Evolutionary conservation across 2,113 vertebrate genomes (phyloP).

Genomic region (Phoxinus phoxinus): DNA sequence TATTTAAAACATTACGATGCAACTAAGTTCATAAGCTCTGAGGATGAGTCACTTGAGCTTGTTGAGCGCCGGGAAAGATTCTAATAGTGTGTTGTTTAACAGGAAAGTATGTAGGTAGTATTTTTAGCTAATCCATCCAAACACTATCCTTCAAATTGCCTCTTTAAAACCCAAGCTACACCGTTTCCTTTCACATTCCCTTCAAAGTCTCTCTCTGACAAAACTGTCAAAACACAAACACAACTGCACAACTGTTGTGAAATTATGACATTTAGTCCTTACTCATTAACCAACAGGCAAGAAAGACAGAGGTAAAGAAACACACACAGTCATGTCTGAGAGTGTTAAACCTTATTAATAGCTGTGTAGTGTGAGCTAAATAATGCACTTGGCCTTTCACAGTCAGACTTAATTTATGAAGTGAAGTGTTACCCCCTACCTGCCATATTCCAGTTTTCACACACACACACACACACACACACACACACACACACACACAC

Average conservation of each 20-base stretch:
- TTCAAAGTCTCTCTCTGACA: background rate
- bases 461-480: background rate
- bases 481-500: background rate
- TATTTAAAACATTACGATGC: slow-evolving; percentile 35
- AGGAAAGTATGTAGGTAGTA: background rate
- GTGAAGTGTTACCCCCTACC: background rate
- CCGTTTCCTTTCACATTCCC: slow-evolving; percentile 6
- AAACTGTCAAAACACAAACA: slow-evolving; percentile 12
- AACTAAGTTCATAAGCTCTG: slow-evolving; percentile 14
- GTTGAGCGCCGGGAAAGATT: background rate
- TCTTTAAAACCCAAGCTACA: slow-evolving; percentile 27
- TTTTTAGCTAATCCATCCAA: slow-evolving; percentile 42
- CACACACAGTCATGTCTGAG: slow-evolving; percentile 28
- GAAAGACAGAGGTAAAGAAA: background rate
- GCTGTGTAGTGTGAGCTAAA: slow-evolving; percentile 11
- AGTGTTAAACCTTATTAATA: slow-evolving; percentile 19
- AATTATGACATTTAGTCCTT: slow-evolving; percentile 6
- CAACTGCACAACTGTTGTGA: background rate
- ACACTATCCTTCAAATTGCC: background rate
- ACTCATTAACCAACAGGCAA: slow-evolving; percentile 19
- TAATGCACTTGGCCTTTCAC: slow-evolving; percentile 26
- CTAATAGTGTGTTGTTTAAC: slow-evolving; percentile 23
- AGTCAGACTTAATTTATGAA: slow-evolving; percentile 16
- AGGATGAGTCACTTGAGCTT: slow-evolving; percentile 38
- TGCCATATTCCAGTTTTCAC: slow-evolving; percentile 23